A percentile compares a stretch with the other conserved stretches of the same genome.
These are phyloP conservation scores for Pollimyrus isidori DNA, from an alignment of 2,113 vertebrate genomes.

Conservation along the genomic window DNA sequence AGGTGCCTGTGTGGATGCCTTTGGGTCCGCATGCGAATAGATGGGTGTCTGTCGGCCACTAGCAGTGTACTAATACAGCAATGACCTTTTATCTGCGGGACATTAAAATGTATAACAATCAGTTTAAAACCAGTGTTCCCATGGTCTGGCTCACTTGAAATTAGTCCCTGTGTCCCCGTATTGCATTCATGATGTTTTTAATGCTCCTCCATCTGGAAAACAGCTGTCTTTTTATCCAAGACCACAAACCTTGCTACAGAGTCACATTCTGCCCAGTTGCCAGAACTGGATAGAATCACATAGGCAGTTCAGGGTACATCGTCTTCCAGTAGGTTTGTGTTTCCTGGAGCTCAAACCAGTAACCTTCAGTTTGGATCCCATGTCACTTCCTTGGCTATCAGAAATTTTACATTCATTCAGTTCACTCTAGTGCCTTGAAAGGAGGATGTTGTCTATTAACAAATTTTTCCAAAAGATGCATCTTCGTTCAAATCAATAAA, in stretches of 20 bases:
- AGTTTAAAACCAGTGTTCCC: not conserved
- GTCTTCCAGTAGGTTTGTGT: not conserved
- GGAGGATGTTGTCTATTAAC: not conserved
- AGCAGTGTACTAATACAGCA: not conserved
- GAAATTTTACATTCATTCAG: not conserved
- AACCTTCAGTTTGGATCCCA: not conserved
- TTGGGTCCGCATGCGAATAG: not conserved
- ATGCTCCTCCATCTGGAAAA: not conserved
- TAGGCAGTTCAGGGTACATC: not conserved
- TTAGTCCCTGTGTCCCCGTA: not conserved
- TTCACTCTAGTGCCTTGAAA: constrained; percentile 3
- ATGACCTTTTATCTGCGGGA: not conserved
- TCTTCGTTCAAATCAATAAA: not conserved
- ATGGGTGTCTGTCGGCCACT: not conserved
- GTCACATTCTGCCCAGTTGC: not conserved
- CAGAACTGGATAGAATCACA: not conserved
- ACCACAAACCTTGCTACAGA: not conserved
- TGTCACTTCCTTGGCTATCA: not conserved
- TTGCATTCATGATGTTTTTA: not conserved
- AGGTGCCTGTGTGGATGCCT: not conserved
- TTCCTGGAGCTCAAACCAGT: not conserved
- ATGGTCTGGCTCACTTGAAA: not conserved
- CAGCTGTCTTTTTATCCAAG: not conserved
- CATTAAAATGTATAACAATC: not conserved
- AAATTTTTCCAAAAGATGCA: not conserved